Percentiles rank a stretch among this genome's conserved stretches.
These are phyloP conservation scores for Sylvia borin DNA, from an alignment of 2,797 vertebrate species.

Conservation along the genomic window DNA sequence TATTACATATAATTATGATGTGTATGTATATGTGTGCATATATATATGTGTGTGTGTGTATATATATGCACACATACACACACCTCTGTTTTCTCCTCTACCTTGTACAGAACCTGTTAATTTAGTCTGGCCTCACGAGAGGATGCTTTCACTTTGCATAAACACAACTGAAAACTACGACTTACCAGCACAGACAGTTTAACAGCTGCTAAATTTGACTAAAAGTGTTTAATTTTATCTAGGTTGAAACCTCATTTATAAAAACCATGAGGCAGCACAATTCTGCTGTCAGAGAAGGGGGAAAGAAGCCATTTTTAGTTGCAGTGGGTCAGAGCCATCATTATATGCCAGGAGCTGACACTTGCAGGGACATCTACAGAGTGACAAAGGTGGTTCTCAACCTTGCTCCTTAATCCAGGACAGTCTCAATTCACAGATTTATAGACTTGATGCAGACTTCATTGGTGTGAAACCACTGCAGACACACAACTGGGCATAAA, in stretches of 20 bases:
- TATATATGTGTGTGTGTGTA: neutral
- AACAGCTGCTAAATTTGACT: neutral
- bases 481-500: neutral
- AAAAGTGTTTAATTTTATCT: conserved; percentile 13
- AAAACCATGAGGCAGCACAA: conserved; percentile 25
- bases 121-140: neutral
- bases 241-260: conserved; percentile 18
- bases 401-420: neutral
- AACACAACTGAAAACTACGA: neutral
- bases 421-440: neutral
- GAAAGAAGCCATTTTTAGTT: neutral
- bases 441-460: neutral
- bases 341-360: neutral
- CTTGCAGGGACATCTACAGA: neutral
- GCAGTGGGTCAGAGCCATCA: neutral
- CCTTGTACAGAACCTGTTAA: neutral
- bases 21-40: neutral
- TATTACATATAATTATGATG: neutral
- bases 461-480: neutral
- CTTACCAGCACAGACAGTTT: neutral
- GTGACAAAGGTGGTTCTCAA: neutral
- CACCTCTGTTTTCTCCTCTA: neutral
- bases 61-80: neutral
- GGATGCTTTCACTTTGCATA: neutral
- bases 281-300: neutral